phyloP scores from a whole-genome alignment of 2,797 vertebrate species.

The Bucorvus abyssinicus region DNA sequence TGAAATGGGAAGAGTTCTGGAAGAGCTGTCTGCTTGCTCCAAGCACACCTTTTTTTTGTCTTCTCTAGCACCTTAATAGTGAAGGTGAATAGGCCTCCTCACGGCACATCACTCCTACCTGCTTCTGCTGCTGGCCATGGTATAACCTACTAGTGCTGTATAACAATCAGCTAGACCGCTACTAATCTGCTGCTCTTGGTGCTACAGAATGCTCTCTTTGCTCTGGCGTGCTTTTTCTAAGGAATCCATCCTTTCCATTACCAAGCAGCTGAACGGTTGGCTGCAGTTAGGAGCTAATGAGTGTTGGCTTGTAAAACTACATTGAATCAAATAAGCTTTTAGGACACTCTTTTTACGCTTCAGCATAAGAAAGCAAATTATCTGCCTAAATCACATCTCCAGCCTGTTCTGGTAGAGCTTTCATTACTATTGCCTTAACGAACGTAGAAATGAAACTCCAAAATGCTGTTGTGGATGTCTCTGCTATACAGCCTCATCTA shows the following conservation, averaged over 20 bases:
- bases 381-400: not conserved
- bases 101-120: not conserved
- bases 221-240: not conserved
- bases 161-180: not conserved
- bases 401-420: not conserved
- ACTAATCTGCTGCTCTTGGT: not conserved
- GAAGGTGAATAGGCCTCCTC: not conserved
- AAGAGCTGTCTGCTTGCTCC: not conserved
- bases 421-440: not conserved
- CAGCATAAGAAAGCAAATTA: not conserved
- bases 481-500: not conserved
- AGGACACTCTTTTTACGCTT: not conserved
- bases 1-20: not conserved
- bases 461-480: not conserved
- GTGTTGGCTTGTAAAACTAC: not conserved
- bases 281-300: accelerated
- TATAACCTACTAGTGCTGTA: not conserved
- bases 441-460: not conserved
- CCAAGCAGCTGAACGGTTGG: not conserved
- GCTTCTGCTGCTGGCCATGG: not conserved
- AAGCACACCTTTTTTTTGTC: not conserved
- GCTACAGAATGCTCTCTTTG: not conserved
- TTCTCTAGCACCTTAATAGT: not conserved
- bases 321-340: not conserved
- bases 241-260: not conserved